Evolutionary conservation across 64 coral and sea anemone species (phyloP), one percentile per base, ranked within the genome.

Genomic region (Pocillopora damicornis): DNA sequence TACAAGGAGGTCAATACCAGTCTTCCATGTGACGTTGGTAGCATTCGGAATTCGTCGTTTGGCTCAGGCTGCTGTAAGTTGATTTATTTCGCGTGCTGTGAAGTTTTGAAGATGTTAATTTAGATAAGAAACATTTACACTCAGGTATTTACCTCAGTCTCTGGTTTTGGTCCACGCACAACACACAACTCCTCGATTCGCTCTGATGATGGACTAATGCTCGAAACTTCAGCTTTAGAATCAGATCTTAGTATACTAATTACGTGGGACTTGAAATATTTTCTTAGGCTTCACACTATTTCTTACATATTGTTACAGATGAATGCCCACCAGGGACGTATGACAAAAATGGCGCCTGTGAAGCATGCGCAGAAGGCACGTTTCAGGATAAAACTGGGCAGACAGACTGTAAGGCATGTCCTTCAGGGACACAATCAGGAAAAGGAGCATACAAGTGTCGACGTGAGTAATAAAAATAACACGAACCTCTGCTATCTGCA

Each of bases 1-100:
- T 76, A 57, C 20, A 76, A 38, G 35, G 15, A 76, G 36, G 37
- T 76, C 56, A 76, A 76, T 9, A 15, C 75, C 36, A 76, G 75
- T 76, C 5, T 45, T 7, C 75, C 75, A 36, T 76, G 75, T 76
- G 36, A 35, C 15, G 38, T 51, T 76, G 75, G 75, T 42, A 76
- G 75, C 35, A 17, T 76, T 76, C 75, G 75, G 75, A 76, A 76
- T 57, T 42, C 75, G 5, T 76, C 75, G 13, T 76, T 76, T 57
- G 75, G 75, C 20, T 18, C 14, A 38, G 75, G 75, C 10, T 76
- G 75, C 26, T 76, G 75, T 76, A 76, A 76, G 75, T 76, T 10
- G 35, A 45, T 0, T 3, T 38, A 45, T 8, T 76, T 1, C 0
- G 30, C 30, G 30, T 30, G 30, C 30, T 30, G 30, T 30, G 30